A percentile compares a stretch with the other conserved stretches of the same genome.
These are phyloP conservation scores for Pollachius pollachius DNA, from an alignment of 2,113 vertebrate species.

Conservation along the genomic window DNA sequence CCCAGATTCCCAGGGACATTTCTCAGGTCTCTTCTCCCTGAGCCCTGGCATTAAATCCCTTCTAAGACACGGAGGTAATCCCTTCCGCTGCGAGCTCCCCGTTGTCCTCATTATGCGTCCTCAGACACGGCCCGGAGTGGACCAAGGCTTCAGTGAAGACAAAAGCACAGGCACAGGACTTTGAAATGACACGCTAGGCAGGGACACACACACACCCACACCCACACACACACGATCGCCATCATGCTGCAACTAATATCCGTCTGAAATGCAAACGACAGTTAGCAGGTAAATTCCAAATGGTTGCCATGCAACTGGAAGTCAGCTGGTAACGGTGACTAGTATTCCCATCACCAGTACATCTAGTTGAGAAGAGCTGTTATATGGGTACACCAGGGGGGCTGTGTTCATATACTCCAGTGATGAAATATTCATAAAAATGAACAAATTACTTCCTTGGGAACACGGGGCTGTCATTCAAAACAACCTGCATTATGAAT, in stretches of 20 bases:
- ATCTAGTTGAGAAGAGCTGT: slow-evolving; percentile 28
- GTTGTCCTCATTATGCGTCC: slow-evolving; percentile 23
- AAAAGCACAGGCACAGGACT: neutral
- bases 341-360: slow-evolving; percentile 53
- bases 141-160: neutral
- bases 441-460: slow-evolving; percentile 62
- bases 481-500: slow-evolving; percentile 69
- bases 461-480: slow-evolving; percentile 55
- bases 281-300: no score
- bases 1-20: neutral
- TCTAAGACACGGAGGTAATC: slow-evolving; percentile 17
- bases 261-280: no score
- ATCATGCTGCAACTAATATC: no score
- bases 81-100: neutral
- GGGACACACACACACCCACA: neutral
- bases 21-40: neutral
- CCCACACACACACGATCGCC: neutral
- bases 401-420: slow-evolving; percentile 58
- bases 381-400: slow-evolving; percentile 37
- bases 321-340: slow-evolving; percentile 34
- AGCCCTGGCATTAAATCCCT: slow-evolving; percentile 14
- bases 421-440: slow-evolving; percentile 73
- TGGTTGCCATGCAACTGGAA: slow-evolving; percentile 9
- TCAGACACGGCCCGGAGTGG: neutral
- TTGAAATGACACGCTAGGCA: neutral